These are phyloP conservation scores for Hipposideros armiger DNA, from an alignment of 2,113 vertebrate species.

Conservation along the genomic window DNA sequence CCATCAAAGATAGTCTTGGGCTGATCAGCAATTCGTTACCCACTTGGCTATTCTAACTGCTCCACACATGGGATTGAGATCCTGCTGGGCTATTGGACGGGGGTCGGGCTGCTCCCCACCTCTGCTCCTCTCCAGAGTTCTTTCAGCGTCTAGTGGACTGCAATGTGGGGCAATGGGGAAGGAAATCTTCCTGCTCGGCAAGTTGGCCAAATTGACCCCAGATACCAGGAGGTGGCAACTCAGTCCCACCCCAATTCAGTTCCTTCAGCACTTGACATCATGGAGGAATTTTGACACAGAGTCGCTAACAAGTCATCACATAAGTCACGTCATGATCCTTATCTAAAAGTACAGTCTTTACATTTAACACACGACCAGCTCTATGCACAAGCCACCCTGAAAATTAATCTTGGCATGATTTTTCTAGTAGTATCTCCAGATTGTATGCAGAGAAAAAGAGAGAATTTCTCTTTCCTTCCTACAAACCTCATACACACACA, in stretches of 20 bases:
- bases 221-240: accelerated
- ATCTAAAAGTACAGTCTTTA: not conserved
- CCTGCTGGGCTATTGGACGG: accelerated
- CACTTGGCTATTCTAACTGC: not conserved
- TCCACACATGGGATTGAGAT: not conserved
- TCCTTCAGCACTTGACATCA: not conserved
- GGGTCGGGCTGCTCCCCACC: accelerated
- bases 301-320: accelerated
- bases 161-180: accelerated
- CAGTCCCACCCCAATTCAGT: not conserved
- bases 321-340: accelerated
- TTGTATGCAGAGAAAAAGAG: not conserved
- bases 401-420: not conserved
- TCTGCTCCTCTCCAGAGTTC: not conserved
- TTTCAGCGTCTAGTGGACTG: not conserved
- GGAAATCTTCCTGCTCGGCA: not conserved
- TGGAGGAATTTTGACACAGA: accelerated
- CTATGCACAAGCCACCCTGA: not conserved
- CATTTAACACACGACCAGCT: not conserved
- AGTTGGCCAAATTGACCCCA: accelerated
- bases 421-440: not conserved
- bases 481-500: not conserved
- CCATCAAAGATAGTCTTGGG: not conserved
- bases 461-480: not conserved
- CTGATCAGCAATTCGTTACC: no score